Percentiles rank a stretch among this genome's conserved stretches.
phyloP scores from a whole-genome alignment of 2,797 vertebrate genomes.

The Micropoecilia bifurca region DNA sequence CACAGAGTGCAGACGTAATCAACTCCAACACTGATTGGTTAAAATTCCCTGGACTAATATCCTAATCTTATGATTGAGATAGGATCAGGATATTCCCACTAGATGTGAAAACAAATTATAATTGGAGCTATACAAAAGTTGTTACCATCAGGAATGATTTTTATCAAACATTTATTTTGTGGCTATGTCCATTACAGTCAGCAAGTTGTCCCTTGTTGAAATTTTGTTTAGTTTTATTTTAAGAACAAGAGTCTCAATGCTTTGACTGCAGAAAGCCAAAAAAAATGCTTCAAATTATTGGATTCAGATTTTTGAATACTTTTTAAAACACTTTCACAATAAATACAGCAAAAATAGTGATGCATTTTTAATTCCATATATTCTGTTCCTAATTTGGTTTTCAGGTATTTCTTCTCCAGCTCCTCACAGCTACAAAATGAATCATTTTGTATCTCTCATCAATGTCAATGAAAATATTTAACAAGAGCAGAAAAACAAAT shows the following conservation, averaged over 20 bases:
- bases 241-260: not conserved
- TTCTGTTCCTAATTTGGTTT: not conserved
- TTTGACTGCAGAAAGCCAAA: not conserved
- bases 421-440: constrained; percentile 34
- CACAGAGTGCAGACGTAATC: not conserved
- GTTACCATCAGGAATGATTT: not conserved
- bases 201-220: not conserved
- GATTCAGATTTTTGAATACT: not conserved
- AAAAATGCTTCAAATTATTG: not conserved
- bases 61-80: not conserved
- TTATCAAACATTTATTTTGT: not conserved
- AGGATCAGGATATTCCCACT: not conserved
- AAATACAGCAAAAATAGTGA: not conserved
- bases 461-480: constrained; percentile 47
- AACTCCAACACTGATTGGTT: not conserved
- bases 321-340: not conserved
- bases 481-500: constrained; percentile 19
- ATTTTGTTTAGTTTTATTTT: not conserved
- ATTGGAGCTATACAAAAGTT: not conserved
- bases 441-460: constrained; percentile 7
- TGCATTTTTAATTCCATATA: not conserved
- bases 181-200: not conserved
- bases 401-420: not conserved
- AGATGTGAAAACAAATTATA: not conserved
- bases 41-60: not conserved